Evolutionary conservation across 92 coral and sea anemone species (phyloP), one percentile per base, ranked within the genome.

Genomic region (Pocillopora meandrina): DNA sequence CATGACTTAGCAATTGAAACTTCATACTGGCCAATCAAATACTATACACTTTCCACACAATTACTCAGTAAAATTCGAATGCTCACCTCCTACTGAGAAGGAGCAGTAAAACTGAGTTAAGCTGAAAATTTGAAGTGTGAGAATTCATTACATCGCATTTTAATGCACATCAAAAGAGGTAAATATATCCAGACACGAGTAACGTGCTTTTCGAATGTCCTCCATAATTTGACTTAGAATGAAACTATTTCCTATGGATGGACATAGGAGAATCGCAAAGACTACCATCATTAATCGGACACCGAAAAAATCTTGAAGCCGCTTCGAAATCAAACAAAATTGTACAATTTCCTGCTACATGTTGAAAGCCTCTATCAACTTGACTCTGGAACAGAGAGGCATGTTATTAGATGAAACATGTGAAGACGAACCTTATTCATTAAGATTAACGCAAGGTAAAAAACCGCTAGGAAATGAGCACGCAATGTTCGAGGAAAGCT

Each of bases 381-480:
- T 67, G 72, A 67, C 9, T 34, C 73, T 9, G 17, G 12, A 18
- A 10, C 74, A 7, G 20, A 69, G 20, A 52, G 56, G 9, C 74
- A 16, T 35, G 47, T 36, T 70, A 70, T 70, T 70, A 70, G 74
- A 20, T 70, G 56, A 36, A 70, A 36, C 42, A 36, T 70, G 49
- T 15, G 19, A 66, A 20, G 49, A 23, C 17, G n/a, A 1, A 66
- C 33, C n/a, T 4, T 55, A 56, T 36, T 70, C 31, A 47, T 67
- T 20, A 59, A 2, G 33, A 67, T 11, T 65, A 23, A 12, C 34
- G 68, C 19, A 58, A n/a, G 71, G 23, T 52, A 5, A 21, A 36
- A 74, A 66, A 69, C 33, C 74, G 66, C 21, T 19, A 71, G 76
- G 59, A 83, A 83, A 61, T 83, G 69, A 49, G 42, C 72, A 63